Conservation (phyloP, 2,888 invertebrate genomes). For the Acanthosepion pharaonis region DNA sequence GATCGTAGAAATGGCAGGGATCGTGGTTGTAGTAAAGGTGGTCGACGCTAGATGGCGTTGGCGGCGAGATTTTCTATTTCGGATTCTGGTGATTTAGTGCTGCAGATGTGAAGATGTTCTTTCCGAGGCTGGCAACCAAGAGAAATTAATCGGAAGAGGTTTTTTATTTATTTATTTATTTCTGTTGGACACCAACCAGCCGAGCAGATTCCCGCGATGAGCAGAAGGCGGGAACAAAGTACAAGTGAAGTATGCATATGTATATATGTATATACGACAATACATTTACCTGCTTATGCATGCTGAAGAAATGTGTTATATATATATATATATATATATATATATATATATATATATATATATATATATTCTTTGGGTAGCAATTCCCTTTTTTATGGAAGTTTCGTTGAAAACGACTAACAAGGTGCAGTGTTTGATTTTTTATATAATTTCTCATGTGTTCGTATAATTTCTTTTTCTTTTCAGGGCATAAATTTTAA, state of each 20-base stretch:
- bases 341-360: no score
- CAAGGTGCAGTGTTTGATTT: no score
- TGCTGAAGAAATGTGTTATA: not conserved
- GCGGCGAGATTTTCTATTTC: not conserved
- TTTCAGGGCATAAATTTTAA: no score
- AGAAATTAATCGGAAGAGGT: not conserved
- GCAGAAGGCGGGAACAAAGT: no score
- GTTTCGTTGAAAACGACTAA: no score
- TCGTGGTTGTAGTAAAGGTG: not conserved
- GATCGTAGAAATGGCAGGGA: not conserved
- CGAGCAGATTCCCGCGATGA: no score
- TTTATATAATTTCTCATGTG: no score
- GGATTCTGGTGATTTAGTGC: not conserved
- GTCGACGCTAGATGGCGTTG: not conserved
- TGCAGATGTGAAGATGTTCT: not conserved
- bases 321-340: no score
- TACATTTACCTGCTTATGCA: not conserved
- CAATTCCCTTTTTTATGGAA: no score
- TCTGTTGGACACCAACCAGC: no score
- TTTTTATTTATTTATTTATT: not conserved
- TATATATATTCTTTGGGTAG: no score
- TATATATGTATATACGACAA: not conserved
- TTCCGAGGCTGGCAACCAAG: not conserved
- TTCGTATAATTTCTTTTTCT: no score
- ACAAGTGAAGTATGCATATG: not conserved